phyloP scores from a whole-genome alignment of 1,140 invertebrate genomes.

The Pseudoatta argentina region DNA sequence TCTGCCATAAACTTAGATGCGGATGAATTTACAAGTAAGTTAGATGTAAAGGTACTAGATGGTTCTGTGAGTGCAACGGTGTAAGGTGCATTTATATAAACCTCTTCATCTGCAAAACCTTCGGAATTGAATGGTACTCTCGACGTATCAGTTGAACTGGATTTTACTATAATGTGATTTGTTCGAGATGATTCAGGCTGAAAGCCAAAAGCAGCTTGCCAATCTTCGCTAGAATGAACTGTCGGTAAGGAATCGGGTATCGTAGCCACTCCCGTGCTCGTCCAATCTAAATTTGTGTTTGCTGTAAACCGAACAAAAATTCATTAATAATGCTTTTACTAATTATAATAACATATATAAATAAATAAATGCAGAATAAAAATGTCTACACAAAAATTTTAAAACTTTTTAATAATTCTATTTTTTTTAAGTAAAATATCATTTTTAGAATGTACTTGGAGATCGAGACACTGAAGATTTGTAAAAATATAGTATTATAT shows the following conservation, averaged over 20 bases:
- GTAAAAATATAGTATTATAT: no score
- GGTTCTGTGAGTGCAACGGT: constrained; percentile 74
- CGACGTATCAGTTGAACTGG: constrained; percentile 80
- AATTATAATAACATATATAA: background rate
- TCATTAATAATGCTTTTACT: constrained; percentile 26
- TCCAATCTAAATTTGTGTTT: constrained; percentile 85
- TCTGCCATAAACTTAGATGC: constrained; percentile 86
- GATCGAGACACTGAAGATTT: no score
- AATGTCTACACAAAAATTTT: background rate
- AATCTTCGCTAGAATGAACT: constrained; percentile 87
- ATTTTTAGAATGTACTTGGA: no score
- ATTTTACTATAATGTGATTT: constrained; percentile 78
- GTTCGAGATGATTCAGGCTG: constrained; percentile 81
- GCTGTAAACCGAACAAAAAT: constrained; percentile 70
- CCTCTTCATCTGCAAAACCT: constrained; percentile 82
- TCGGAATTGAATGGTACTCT: constrained; percentile 82
- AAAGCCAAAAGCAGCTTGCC: constrained; percentile 88
- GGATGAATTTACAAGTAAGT: constrained; percentile 81
- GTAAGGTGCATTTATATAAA: constrained; percentile 80
- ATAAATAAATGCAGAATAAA: background rate
- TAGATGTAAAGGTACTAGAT: constrained; percentile 76
- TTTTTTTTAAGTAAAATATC: no score
- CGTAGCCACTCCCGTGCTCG: constrained; percentile 84
- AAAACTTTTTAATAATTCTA: no score
- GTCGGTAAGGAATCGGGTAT: constrained; percentile 87